Base-by-base conservation (phyloP, 2,888 invertebrate genomes). In the Adineta ricciae region DNA sequence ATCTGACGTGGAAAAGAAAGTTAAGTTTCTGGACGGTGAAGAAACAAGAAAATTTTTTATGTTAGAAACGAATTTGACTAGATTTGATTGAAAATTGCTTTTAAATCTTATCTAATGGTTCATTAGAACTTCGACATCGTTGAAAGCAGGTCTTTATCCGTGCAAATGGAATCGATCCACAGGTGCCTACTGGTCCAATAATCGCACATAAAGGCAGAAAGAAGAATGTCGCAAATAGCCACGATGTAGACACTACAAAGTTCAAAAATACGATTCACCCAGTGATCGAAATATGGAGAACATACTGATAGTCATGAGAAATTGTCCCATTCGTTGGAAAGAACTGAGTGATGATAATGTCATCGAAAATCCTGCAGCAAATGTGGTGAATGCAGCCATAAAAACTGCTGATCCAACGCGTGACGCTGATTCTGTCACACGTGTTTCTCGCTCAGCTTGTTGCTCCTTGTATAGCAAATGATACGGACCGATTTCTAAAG, bases 241-340 rank as follows among this genome's bases (percentile, higher is more conserved):
- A 97, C 91, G 96, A 96, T n/a, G 94, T 93, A 27, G 93, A 91
- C 93, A 95, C 56, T 56, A 56, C n/a, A 46, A 46, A 46, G 46
- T 46, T 46, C 5, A 5, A 46, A 46, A 46, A 8, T 46, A 46
- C 11, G 5, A n/a, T 46, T 46, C 46, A 46, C 46, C 11, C 11
- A 8, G 5, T 46, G 11, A 8, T 46, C 11, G n/a, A n/a, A n/a
- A n/a, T 27, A 7, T n/a, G 1, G 27, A 56, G 27, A 56, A 56
- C 56, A 56, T 56, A 56, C 56, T 96, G 11, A 96, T 93, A 82
- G 95, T 92, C 84, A 95, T 92, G 86, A 96, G 91, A 90, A 97
- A 96, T 85, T 94, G 92, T 41, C 95, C 96, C 87, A 96, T 95
- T 91, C 95, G 95, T 87, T 94, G 94, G 90, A 96, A 96, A 0